Evolutionary conservation across 2,888 invertebrate genomes (phyloP), one percentile per base, ranked within the genome.

Genomic region (Scaptomyza tumidula): DNA sequence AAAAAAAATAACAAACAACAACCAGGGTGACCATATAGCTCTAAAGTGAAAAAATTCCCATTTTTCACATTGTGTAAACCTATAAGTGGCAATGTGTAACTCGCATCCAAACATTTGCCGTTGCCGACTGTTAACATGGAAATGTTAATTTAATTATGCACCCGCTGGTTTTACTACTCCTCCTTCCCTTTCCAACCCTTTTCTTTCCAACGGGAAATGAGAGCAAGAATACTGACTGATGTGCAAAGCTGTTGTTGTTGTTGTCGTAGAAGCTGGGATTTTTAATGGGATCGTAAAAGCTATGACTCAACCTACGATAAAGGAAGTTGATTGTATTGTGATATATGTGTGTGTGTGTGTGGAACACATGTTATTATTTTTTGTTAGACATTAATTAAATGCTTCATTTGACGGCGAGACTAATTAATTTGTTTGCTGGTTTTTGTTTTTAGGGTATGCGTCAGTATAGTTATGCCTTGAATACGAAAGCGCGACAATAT

Each of bases 401-500:
- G 71, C 39, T 13, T 24, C 39, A 78, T 48, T 70, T 66, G 16
- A 50, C 24, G 54, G 46, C 64, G 53, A 44, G 46, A 59, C 33
- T 19, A 49, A 46, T 46, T 33, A 29, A 52, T 43, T 19, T 13
- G 43, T 11, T 39, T 11, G 46, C 29, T 13, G 1, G 3, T 24
- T 24, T 1, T 0, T 24, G 0, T 24, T 3, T 5, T n/a, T 9
- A 91, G 92, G 92, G 90, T 71, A 89, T 91, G 68, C 81, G 79
- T 13, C 90, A 90, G 53, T 83, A 86, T 33, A 80, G 90, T 50
- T 91, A 86, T 59, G 77, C 84, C 39, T 77, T 91, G 58, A 89
- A 88, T 35, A 84, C 91, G 6, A 89, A 81, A 57, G 75, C 69
- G 13, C 86, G 89, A 0, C 71, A 75, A 6, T 73, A 67, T 69